phyloP scores from a whole-genome alignment of 2,888 invertebrate genomes.

The Andrena camellia region DNA sequence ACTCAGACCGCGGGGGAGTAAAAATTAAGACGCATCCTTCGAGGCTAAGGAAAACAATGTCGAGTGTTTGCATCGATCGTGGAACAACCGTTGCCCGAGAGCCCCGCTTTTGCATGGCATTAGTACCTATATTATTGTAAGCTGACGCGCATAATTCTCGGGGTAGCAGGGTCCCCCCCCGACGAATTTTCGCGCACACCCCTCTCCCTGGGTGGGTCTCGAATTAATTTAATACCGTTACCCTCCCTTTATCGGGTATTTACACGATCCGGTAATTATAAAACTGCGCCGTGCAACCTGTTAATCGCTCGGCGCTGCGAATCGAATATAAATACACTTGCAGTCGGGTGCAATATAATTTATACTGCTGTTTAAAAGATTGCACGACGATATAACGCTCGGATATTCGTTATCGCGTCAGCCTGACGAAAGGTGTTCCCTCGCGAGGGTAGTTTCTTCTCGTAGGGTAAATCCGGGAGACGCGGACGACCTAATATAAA shows the following conservation, averaged over 20 bases:
- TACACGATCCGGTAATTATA: conserved; percentile 39
- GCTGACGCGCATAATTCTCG: conserved; percentile 81
- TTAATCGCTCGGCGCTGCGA: conserved; percentile 30
- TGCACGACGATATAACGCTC: too few species aligned
- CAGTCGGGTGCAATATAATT: conserved; percentile 4
- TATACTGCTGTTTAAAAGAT: conserved; percentile 16
- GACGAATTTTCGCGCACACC: conserved; percentile 44
- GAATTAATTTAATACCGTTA: conserved; percentile 61
- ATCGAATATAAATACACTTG: conserved; percentile 47
- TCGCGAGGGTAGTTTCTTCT: too few species aligned
- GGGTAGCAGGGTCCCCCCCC: conserved; percentile 2
- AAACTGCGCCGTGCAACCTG: conserved; percentile 39
- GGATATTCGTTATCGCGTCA: too few species aligned
- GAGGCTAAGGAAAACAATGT: conserved; percentile 52
- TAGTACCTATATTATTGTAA: conserved; percentile 83
- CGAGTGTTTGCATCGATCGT: conserved; percentile 53
- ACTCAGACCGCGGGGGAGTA: conserved; percentile 19
- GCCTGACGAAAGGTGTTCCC: too few species aligned
- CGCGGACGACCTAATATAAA: too few species aligned
- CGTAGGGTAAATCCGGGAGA: too few species aligned
- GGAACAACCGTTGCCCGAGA: conserved; percentile 25
- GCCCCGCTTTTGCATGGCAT: conserved; percentile 80
- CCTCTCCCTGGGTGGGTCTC: conserved; percentile 20
- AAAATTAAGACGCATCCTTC: conserved; percentile 61
- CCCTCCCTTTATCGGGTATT: conserved; percentile 35